phyloP scores from a whole-genome alignment of 2,113 vertebrate genomes.

The Chaenocephalus aceratus region DNA sequence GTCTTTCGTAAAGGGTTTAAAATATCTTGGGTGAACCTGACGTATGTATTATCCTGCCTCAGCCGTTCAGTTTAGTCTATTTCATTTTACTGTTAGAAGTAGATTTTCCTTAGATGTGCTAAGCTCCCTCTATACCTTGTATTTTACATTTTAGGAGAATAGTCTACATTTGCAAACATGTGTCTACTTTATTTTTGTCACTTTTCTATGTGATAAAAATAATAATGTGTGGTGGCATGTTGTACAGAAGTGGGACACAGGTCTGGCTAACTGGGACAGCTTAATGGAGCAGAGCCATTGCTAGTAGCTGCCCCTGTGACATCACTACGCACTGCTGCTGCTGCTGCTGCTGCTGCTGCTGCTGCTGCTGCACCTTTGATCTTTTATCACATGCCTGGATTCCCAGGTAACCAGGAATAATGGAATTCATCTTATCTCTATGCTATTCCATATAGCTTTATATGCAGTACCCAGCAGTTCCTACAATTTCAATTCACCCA shows the following conservation, averaged over 20 bases:
- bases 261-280: constrained; percentile 4
- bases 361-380: not conserved
- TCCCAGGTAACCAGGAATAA: not conserved
- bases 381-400: not conserved
- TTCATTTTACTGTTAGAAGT: not conserved
- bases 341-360: not conserved
- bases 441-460: not conserved
- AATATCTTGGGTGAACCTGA: too few species aligned
- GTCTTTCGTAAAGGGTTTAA: too few species aligned
- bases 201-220: not conserved
- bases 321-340: not conserved
- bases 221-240: not conserved
- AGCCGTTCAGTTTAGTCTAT: too few species aligned
- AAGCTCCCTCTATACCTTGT: not conserved
- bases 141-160: not conserved
- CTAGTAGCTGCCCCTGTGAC: not conserved
- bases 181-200: not conserved
- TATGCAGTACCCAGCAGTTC: not conserved
- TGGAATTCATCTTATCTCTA: not conserved
- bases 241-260: constrained; percentile 2
- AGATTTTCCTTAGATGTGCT: not conserved
- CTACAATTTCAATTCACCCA: not conserved
- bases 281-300: not conserved
- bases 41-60: too few species aligned
- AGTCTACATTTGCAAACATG: not conserved